These are phyloP conservation scores for Cantharis nigra DNA, from an alignment of 2,888 invertebrate genomes.

Conservation along the genomic window DNA sequence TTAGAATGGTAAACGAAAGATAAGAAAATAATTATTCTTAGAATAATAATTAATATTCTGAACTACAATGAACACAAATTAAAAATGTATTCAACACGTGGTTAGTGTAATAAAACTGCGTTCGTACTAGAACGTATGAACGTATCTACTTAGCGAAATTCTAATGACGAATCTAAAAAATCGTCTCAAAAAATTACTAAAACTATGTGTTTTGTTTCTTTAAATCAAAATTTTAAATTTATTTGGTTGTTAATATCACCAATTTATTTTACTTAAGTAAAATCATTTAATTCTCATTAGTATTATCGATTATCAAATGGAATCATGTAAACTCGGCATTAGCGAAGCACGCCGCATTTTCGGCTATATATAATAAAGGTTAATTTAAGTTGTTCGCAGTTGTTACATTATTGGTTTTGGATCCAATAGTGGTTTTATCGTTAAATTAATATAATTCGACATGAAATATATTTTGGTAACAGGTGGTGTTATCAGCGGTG, in stretches of 20 bases:
- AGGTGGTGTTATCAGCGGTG: conserved; percentile 98
- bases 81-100: background rate
- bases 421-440: background rate
- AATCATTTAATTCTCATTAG: background rate
- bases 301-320: background rate
- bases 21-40: background rate
- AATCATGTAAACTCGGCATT: background rate
- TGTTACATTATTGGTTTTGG: background rate
- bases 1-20: background rate
- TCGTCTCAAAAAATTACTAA: background rate
- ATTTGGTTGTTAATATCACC: background rate
- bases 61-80: background rate
- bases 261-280: background rate
- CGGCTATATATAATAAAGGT: background rate
- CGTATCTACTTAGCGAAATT: background rate
- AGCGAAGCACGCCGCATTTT: background rate
- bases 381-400: background rate
- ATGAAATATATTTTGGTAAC: conserved; percentile 99
- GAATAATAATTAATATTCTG: background rate
- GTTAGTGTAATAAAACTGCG: background rate
- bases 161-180: background rate
- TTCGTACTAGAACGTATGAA: background rate
- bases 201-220: background rate
- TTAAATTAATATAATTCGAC: conserved; percentile 38
- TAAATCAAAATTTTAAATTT: background rate